Evolutionary conservation across 2,888 invertebrate species (phyloP), one percentile per base, ranked within the genome.

Genomic region (Temnothorax unifasciatus): DNA sequence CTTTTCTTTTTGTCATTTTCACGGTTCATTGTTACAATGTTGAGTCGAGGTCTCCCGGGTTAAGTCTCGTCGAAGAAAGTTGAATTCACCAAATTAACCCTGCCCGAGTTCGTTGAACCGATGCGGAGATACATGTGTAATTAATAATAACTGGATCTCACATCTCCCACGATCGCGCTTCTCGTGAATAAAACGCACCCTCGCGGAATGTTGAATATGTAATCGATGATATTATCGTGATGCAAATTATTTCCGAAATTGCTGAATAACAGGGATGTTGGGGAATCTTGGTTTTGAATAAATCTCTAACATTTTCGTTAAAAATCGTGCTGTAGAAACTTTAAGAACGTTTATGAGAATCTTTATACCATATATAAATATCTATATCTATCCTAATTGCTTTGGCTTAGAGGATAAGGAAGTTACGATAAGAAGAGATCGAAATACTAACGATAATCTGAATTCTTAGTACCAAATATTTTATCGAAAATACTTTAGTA

Each of bases 51-150:
- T 87, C 85, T 73, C 84, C 18, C 79, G 83, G 89, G 89, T 90
- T 83, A 89, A 90, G 82, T 89, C 89, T 79, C 84, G 75, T 68
- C 82, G 86, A 88, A 89, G 85, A 82, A 89, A 89, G 90, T 89
- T 85, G 82, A 86, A 85, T 76, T 66, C 83, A 50, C 71, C 86
- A 76, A 90, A 90, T 90, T 90, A 89, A 90, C 89, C 90, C 86
- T 82, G 74, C 77, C 61, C 59, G 82, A 82, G 91, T 91, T 91
- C 91, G 81, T 91, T 88, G 91, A 91, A 91, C 91, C 83, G n/a
- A 50, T 59, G 41, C 25, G 63, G 2, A 54, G 64, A 82, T 64
- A 74, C 21, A 29, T 29, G 63, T 63, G 54, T 52, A 76, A 74
- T 54, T 79, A 57, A 71, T 57, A 77, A 77, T 57, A 77, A 77